Percentiles rank a stretch among this genome's conserved stretches.
These are phyloP conservation scores for Nemotelus pantherinus DNA, from an alignment of 2,888 invertebrate genomes.

Conservation along the genomic window DNA sequence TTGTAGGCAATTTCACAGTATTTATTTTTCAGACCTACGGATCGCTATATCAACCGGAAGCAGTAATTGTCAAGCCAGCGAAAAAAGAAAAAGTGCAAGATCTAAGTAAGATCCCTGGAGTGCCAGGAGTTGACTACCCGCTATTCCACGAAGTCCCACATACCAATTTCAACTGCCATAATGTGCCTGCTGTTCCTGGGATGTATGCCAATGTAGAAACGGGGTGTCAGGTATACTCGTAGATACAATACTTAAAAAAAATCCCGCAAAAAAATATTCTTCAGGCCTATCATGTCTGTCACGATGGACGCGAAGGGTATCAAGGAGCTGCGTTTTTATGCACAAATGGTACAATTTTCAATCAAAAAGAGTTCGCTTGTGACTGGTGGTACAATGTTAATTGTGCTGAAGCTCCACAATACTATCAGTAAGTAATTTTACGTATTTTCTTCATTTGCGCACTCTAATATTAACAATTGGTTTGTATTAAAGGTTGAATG, in stretches of 20 bases:
- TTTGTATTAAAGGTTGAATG: constrained; percentile 72
- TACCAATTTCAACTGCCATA: constrained; percentile 81
- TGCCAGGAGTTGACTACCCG: constrained; percentile 83
- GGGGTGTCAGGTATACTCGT: constrained; percentile 76
- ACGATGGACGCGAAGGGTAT: constrained; percentile 85
- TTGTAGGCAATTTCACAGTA: neutral
- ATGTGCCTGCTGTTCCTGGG: constrained; percentile 83
- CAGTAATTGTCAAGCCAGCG: constrained; percentile 35
- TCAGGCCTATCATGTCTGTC: constrained; percentile 89
- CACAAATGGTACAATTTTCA: constrained; percentile 87
- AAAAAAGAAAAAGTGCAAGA: constrained; percentile 73
- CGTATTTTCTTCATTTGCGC: constrained; percentile 6
- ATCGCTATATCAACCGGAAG: constrained; percentile 58
- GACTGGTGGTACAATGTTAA: constrained; percentile 95
- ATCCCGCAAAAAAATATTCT: constrained; percentile 13
- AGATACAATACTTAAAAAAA: neutral
- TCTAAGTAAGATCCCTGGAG: constrained; percentile 81
- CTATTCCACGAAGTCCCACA: constrained; percentile 80
- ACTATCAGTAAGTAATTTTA: constrained; percentile 72
- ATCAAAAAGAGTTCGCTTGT: constrained; percentile 85
- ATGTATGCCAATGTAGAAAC: constrained; percentile 93
- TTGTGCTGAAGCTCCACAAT: constrained; percentile 77
- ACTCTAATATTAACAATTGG: constrained; percentile 32
- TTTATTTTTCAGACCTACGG: constrained; percentile 58
- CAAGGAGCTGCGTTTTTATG: constrained; percentile 86